phyloP scores from a whole-genome alignment of 2,797 vertebrate species.

The Scarus forsteni region DNA sequence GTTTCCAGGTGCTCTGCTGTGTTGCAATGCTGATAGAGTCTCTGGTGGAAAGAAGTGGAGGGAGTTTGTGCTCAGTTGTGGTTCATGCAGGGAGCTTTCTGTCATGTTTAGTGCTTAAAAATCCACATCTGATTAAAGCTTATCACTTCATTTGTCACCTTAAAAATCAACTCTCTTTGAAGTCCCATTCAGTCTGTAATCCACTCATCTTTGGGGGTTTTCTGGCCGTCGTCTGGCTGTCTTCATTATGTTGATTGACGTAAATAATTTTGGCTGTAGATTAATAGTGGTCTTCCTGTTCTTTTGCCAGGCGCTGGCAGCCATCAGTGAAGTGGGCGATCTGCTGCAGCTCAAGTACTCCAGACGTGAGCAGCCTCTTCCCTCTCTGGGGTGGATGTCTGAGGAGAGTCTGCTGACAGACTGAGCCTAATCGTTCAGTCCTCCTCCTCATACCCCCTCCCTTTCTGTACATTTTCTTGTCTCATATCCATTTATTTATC shows the following conservation, averaged over 20 bases:
- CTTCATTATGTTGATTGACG: background rate
- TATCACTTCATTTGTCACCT: slow-evolving; percentile 33
- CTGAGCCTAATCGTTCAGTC: slow-evolving; percentile 48
- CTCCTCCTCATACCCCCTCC: background rate
- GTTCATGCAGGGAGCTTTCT: slow-evolving; percentile 51
- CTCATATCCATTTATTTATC: background rate
- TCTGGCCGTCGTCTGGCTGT: background rate
- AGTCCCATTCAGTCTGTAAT: background rate
- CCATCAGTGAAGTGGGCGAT: slow-evolving; percentile 93
- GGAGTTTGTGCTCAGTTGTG: slow-evolving; percentile 58
- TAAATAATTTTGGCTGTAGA: slow-evolving; percentile 1
- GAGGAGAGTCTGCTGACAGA: slow-evolving; percentile 79
- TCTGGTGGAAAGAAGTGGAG: slow-evolving; percentile 61
- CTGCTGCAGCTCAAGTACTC: slow-evolving; percentile 96
- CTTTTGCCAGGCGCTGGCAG: slow-evolving; percentile 87
- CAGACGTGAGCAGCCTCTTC: slow-evolving; percentile 79
- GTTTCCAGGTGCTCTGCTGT: slow-evolving; percentile 83
- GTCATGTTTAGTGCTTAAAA: slow-evolving; percentile 40
- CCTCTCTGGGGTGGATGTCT: slow-evolving; percentile 82
- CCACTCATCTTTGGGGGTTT: background rate
- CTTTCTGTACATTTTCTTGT: background rate
- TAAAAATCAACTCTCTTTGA: background rate
- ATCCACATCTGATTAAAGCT: slow-evolving; percentile 22
- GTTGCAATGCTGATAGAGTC: slow-evolving; percentile 72
- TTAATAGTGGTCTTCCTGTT: slow-evolving; percentile 21